Evolutionary conservation across 92 coral and sea anemone genomes (phyloP).

Genomic region (Porites cylindrica): DNA sequence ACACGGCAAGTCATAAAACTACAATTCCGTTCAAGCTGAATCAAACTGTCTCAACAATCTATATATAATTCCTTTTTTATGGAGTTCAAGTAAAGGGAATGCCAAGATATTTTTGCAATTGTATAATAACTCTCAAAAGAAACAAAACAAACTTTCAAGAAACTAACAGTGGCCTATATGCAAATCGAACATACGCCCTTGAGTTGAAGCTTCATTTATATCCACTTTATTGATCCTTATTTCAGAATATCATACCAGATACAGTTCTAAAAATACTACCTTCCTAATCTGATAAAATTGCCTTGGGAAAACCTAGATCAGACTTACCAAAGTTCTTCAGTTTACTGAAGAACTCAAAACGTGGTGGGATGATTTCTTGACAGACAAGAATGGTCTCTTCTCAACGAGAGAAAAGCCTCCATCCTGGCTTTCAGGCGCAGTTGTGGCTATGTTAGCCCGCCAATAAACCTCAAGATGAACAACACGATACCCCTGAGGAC

Average conservation of each 20-base stretch:
- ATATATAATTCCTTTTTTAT: too few species aligned
- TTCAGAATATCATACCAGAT: neutral
- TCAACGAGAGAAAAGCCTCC: constrained; percentile 16
- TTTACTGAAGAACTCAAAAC: constrained; percentile 10
- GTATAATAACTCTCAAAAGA: too few species aligned
- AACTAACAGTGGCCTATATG: neutral
- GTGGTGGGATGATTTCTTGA: constrained; percentile 31
- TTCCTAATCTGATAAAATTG: constrained; percentile 21
- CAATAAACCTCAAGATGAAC: neutral
- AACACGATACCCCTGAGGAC: neutral
- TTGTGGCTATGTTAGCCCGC: constrained; percentile 20
- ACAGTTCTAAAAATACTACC: neutral
- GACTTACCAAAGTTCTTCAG: constrained; percentile 29
- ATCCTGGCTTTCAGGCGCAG: constrained; percentile 1
- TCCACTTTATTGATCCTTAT: neutral
- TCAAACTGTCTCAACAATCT: too few species aligned
- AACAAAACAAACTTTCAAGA: too few species aligned
- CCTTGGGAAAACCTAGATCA: neutral
- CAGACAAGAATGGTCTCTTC: constrained; percentile 13
- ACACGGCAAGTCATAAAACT: too few species aligned
- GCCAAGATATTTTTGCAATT: too few species aligned
- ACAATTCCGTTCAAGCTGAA: too few species aligned
- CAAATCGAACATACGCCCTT: neutral
- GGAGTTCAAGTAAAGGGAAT: too few species aligned
- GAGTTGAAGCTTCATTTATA: neutral